Evolutionary conservation across 2,113 vertebrate species (phyloP), one percentile per base, ranked within the genome.

Genomic region (Galemys pyrenaicus): DNA sequence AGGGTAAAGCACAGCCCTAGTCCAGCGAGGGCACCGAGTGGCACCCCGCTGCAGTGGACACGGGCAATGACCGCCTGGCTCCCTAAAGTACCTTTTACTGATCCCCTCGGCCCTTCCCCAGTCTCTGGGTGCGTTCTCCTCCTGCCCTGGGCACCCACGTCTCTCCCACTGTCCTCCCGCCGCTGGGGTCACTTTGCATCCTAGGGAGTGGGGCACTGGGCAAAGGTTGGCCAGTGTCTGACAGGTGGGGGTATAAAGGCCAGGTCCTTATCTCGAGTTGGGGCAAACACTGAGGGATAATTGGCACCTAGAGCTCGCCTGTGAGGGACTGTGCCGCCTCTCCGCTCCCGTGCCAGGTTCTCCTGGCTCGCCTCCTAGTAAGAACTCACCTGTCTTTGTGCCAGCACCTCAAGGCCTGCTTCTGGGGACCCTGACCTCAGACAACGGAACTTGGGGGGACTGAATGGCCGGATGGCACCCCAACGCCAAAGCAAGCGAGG

Each of bases 251-350:
- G 13, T n/a, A 28, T 24, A 9, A 85, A 51, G 22, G 20, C 26
- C 39, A 35, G 39, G 32, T 87, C 35, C 58, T 77, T n/a, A 15
- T 28, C 77, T 39, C 6, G 3, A 24, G 28, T 9, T 58, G 67
- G 56, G 32, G 16, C 28, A 90, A 89, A 71, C 17, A 5, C 24
- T 46, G 54, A 80, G 74, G 81, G 56, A 92, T 37, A 20, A 70
- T n/a, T 17, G 15, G 20, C 26, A 26, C 41, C 49, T 35, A 28
- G 79, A 75, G n/a, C 35, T 64, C 39, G 37, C 11, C 65, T 28
- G 10, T 1, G 0, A 30, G 19, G n/a, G n/a, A n/a, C n/a, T n/a
- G 30, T 9, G 79, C 39, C 6, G 1, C 8, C 5, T 30, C 68
- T 16, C 32, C n/a, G 7, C 35, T 44, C 19, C 16, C 12, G 37